Conservation (phyloP, 2,113 vertebrate genomes). For the Syrrhaptes paradoxus region DNA sequence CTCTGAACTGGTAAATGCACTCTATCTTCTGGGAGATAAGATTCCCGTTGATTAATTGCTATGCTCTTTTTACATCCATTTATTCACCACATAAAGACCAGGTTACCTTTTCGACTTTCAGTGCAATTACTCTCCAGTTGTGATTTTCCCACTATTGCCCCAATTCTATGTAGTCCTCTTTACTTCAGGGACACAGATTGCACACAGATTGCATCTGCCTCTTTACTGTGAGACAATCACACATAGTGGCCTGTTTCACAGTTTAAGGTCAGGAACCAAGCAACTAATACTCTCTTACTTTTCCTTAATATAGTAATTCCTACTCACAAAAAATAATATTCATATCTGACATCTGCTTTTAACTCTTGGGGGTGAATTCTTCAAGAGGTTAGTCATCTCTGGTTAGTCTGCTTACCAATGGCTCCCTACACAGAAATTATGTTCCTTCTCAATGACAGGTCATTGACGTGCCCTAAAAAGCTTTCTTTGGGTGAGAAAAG, state of each 20-base stretch:
- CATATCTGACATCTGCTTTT: neutral
- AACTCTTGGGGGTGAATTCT: neutral
- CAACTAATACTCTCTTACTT: neutral
- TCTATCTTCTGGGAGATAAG: neutral
- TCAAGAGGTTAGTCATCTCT: neutral
- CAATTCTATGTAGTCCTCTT: neutral
- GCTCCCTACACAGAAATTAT: neutral
- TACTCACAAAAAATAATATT: neutral
- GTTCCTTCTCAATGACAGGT: neutral
- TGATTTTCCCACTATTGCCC: neutral
- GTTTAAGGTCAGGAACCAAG: neutral
- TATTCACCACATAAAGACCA: neutral
- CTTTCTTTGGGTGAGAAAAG: neutral
- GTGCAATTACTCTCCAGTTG: neutral
- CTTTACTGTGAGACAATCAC: neutral
- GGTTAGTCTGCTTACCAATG: neutral
- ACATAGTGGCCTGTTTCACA: rapidly evolving
- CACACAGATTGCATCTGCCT: neutral
- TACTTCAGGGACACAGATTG: neutral
- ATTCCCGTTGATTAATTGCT: neutral
- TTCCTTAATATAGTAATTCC: neutral
- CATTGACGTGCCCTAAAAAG: neutral
- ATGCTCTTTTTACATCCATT: neutral
- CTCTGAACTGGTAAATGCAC: neutral
- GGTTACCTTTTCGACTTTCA: neutral